phyloP scores from a whole-genome alignment of 2,888 invertebrate species.

The Melolontha melolontha region DNA sequence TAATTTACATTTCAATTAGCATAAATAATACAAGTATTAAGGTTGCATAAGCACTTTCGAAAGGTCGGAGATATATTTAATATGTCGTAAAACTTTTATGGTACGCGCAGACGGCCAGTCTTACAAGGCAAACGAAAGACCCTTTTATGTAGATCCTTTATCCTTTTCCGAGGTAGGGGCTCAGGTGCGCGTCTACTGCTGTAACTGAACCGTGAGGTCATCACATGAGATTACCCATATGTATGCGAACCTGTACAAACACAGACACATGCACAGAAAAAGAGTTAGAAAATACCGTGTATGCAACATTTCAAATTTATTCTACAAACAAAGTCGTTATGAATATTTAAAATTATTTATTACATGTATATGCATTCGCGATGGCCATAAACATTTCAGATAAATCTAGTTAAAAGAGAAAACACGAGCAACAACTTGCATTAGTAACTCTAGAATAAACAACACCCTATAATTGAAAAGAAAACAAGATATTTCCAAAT shows the following conservation, averaged over 20 bases:
- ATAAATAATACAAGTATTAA: neutral
- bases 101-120: slow-evolving; percentile 21
- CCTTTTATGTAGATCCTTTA: slow-evolving; percentile 44
- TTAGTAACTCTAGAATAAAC: too few relatives aligned
- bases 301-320: too few relatives aligned
- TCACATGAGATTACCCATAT: slow-evolving; percentile 47
- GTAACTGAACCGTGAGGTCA: slow-evolving; percentile 49
- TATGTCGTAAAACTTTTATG: slow-evolving; percentile 35
- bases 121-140: slow-evolving; percentile 34
- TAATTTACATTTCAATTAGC: too few relatives aligned
- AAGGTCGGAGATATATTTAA: slow-evolving; percentile 2
- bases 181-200: slow-evolving; percentile 48
- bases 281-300: too few relatives aligned
- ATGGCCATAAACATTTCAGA: too few relatives aligned
- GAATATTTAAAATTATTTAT: too few relatives aligned
- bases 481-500: too few relatives aligned
- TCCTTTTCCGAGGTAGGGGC: slow-evolving; percentile 35
- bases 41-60: slow-evolving; percentile 11
- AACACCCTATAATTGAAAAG: too few relatives aligned
- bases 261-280: neutral
- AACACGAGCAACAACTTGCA: too few relatives aligned
- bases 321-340: too few relatives aligned
- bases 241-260: slow-evolving; percentile 21
- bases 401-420: too few relatives aligned
- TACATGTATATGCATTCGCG: too few relatives aligned